These are phyloP conservation scores for Dendrocincla fuliginosa DNA, from an alignment of 2,797 vertebrate species.

Conservation along the genomic window DNA sequence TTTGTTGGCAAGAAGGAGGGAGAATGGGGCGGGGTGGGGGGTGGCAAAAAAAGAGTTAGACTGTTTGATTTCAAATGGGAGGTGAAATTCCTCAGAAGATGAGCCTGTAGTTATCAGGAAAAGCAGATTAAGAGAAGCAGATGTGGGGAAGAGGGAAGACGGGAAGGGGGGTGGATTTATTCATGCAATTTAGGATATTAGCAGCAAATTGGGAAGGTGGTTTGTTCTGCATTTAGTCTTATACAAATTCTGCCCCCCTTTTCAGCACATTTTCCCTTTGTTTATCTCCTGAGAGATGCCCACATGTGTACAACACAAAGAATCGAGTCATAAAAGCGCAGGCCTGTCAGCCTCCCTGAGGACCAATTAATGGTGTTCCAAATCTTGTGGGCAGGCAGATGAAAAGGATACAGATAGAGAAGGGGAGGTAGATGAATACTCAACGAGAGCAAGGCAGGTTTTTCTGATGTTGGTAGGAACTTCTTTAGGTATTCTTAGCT, in stretches of 20 bases:
- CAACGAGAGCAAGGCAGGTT: slow-evolving; percentile 77
- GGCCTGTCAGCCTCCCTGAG: slow-evolving; percentile 89
- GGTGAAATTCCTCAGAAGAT: slow-evolving; percentile 71
- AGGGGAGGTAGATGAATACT: slow-evolving; percentile 81
- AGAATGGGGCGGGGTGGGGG: background rate
- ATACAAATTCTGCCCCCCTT: slow-evolving; percentile 77
- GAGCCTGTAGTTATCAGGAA: slow-evolving; percentile 66
- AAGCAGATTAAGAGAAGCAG: slow-evolving; percentile 72
- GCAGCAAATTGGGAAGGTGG: slow-evolving; percentile 62
- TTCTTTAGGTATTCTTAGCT: slow-evolving; percentile 88
- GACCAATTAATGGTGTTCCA: slow-evolving; percentile 94
- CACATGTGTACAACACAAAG: slow-evolving; percentile 88
- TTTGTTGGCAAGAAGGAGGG: slow-evolving; percentile 65
- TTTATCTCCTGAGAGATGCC: slow-evolving; percentile 89
- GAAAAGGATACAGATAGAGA: slow-evolving; percentile 84
- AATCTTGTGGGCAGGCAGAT: slow-evolving; percentile 92
- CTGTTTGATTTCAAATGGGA: slow-evolving; percentile 76
- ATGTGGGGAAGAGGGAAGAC: background rate
- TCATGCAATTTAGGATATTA: slow-evolving; percentile 71
- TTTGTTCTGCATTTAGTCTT: slow-evolving; percentile 76
- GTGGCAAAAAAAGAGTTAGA: slow-evolving; percentile 51
- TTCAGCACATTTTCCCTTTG: slow-evolving; percentile 78
- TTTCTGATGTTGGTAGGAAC: slow-evolving; percentile 85
- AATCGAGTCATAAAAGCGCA: slow-evolving; percentile 84
- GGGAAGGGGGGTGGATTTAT: slow-evolving; percentile 34